Conservation (phyloP, 2,797 vertebrate genomes). For the Chiloscyllium punctatum region DNA sequence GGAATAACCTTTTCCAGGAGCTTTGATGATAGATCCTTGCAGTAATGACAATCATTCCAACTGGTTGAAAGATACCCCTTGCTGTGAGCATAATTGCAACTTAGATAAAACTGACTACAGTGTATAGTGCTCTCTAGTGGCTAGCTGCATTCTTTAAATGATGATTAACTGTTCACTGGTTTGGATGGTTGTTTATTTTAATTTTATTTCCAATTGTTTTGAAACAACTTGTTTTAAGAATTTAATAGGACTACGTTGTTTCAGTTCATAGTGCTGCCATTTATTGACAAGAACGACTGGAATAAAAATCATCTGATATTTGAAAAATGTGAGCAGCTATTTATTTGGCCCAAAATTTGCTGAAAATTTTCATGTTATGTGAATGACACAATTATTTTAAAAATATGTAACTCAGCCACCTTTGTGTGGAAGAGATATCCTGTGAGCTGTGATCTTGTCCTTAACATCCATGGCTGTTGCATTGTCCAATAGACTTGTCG, state of each 20-base stretch:
- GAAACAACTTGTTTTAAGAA: neutral
- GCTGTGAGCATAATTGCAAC: neutral
- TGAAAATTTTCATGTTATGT: neutral
- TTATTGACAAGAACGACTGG: neutral
- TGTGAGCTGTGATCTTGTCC: neutral
- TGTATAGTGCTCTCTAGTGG: constrained; percentile 8
- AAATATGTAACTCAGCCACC: neutral
- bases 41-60: neutral
- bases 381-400: neutral
- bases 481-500: neutral
- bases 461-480: neutral
- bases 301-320: neutral
- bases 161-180: neutral
- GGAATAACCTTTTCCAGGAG: neutral
- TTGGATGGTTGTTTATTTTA: neutral
- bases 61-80: neutral
- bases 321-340: neutral
- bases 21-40: neutral
- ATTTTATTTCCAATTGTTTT: neutral
- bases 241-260: neutral
- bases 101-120: neutral
- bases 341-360: neutral
- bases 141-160: neutral
- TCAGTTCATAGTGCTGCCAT: neutral
- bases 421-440: neutral